A percentile compares a stretch with the other conserved stretches of the same genome.
Evolutionary conservation across 1,140 invertebrate genomes (phyloP).

Genomic region (Papilio aristodemus): DNA sequence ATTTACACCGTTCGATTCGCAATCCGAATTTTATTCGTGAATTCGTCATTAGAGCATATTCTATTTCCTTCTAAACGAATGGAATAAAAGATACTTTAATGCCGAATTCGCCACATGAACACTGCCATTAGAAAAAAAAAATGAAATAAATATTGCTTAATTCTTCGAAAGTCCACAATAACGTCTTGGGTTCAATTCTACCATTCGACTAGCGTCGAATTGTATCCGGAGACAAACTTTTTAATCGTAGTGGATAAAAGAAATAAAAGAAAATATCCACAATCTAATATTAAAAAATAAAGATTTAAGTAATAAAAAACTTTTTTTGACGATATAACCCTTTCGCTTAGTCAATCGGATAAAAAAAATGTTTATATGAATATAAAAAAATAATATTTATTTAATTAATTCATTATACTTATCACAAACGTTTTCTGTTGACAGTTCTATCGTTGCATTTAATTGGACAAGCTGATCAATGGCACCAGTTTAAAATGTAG

Average conservation of each 20-base stretch:
- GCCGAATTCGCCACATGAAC: neutral
- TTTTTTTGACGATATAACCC: neutral
- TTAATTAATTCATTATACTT: neutral
- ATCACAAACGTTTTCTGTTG: neutral
- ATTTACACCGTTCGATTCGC: neutral
- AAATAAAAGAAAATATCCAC: too few relatives aligned
- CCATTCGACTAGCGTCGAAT: too few relatives aligned
- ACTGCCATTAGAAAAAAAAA: too few relatives aligned
- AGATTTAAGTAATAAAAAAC: neutral
- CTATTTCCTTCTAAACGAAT: neutral
- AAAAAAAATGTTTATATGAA: too few relatives aligned
- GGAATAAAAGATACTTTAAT: neutral
- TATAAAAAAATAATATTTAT: neutral
- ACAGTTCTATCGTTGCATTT: neutral
- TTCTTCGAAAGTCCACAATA: too few relatives aligned
- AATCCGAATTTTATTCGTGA: neutral
- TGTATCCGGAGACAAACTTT: too few relatives aligned
- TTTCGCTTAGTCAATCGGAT: neutral
- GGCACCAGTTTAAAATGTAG: conserved; percentile 2
- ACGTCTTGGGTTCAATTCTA: too few relatives aligned
- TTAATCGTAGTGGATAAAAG: too few relatives aligned
- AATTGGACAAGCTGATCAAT: conserved; percentile 3
- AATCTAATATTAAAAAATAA: too few relatives aligned
- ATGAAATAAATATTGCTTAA: too few relatives aligned
- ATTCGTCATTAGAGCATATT: neutral